Evolutionary conservation across 1,140 invertebrate genomes (phyloP), one percentile per base, ranked within the genome.

Genomic region (Tetragnatha versicolor): DNA sequence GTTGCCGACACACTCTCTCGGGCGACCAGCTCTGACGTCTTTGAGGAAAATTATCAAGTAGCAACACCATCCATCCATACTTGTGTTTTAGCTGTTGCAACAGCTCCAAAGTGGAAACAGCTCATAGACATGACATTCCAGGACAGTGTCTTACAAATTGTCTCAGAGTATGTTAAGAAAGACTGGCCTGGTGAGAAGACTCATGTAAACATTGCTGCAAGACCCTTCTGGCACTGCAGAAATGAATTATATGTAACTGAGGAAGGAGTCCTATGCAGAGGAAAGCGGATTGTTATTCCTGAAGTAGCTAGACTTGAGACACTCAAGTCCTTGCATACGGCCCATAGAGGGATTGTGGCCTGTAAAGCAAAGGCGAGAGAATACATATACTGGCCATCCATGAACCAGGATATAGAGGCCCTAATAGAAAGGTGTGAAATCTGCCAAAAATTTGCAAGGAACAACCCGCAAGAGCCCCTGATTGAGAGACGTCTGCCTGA

Each of bases 281-380:
- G 69, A 12, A 47, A 78, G 2, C 49, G 42, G 25, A 14, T 70
- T 7, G 33, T 55, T 14, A 37, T 78, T 20, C 77, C 47, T 27
- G 5, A 51, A 51, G 3, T 3, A 37, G 49, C 4, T 7, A 33
- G 78, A 29, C 7, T 17, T 14, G 42, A 55, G 12, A 45, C 39
- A 9, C 35, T 79, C 2, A 14, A 72, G 42, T 35, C 29, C 9
- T 14, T 53, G 20, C 12, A 51, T 33, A 60, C 27, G 9, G 31
- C 29, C 17, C 65, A 72, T 33, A 17, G 37, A 53, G 37, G 77
- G 14, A 45, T 73, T 9, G 70, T 60, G 4, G 47, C 77, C 31
- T 45, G 72, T 33, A 58, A 69, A 58, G n/a, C 35, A 27, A 73
- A 76, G 25, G 77, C 66, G 6, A 4, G 77, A 37, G 77, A 53